A percentile compares a stretch with the other conserved stretches of the same genome.
These are phyloP conservation scores for Ranitomeya variabilis DNA, from an alignment of 2,113 vertebrate genomes.

Conservation along the genomic window DNA sequence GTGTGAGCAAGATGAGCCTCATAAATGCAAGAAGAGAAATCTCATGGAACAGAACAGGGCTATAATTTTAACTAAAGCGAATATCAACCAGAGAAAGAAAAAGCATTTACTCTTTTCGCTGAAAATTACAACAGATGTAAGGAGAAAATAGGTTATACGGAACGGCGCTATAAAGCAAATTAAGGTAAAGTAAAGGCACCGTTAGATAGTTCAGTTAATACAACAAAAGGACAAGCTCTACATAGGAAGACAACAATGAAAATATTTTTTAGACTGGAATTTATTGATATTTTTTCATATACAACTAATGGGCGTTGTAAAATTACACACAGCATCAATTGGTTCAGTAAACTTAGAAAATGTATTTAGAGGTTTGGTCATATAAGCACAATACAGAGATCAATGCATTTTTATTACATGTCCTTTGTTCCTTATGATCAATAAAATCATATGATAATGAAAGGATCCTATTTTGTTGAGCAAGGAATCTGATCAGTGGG, in stretches of 20 bases:
- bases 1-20: slow-evolving; percentile 72
- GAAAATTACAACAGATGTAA: slow-evolving; percentile 16
- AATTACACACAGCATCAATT: neutral
- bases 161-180: neutral
- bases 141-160: slow-evolving; percentile 27
- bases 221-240: neutral
- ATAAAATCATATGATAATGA: too few relatives aligned
- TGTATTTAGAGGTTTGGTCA: neutral
- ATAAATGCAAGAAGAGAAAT: slow-evolving; percentile 69
- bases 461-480: too few relatives aligned
- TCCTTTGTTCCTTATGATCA: neutral
- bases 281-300: neutral
- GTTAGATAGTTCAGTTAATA: neutral
- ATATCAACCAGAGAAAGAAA: slow-evolving; percentile 59
- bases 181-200: neutral
- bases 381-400: neutral
- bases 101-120: slow-evolving; percentile 43
- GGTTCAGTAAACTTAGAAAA: neutral
- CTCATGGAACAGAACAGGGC: slow-evolving; percentile 55
- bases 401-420: neutral
- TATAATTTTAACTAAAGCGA: slow-evolving; percentile 55
- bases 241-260: neutral
- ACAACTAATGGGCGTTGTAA: neutral
- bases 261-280: neutral
- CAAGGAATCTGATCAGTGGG: too few relatives aligned